Evolutionary conservation across 64 coral and sea anemone genomes (phyloP), one percentile per base, ranked within the genome.

Genomic region (Montipora sp.): DNA sequence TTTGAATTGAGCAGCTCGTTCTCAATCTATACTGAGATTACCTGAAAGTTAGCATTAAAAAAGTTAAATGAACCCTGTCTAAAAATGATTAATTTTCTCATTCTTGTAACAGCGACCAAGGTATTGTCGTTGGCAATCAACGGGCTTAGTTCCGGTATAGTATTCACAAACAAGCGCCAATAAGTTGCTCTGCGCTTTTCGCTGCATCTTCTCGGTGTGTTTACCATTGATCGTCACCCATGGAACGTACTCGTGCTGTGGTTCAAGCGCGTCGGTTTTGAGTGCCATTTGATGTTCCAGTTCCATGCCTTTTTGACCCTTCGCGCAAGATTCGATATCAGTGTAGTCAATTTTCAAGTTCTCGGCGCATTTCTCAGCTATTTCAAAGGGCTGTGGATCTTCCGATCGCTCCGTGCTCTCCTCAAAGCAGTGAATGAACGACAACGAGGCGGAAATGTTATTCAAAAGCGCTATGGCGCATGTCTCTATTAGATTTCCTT

Each of bases 151-250:
- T 72, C 94, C 94, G 0, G 63, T 78, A 55, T 92, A 92, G 36
- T 73, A 80, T 20, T 89, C 84, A 27, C 94, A 95, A 10, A 95
- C 76, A 4, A 95, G 90, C 77, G 53, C 61, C 49, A 92, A 8
- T 8, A 95, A 59, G 24, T 95, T 81, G 14, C 47, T 65, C 65
- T 80, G 16, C 1, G 94, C 94, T n/a, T 89, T 51, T 0, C 43
- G 53, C 51, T 95, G 89, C 11, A 95, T 92, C 71, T 92, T 83
- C 16, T 95, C 77, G 0, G 94, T 95, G 59, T 95, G 94, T 45
- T 91, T 81, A 22, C 94, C 94, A 88, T 95, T 95, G 65, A 95
- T 44, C 3, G 90, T 92, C 61, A 95, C 82, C 94, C 94, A 95
- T 20, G 94, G 94, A 1, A 95, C 94, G 59, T 95, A 95, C n/a